Percentiles rank a stretch among this genome's conserved stretches.
Evolutionary conservation across 1,140 invertebrate genomes (phyloP).

Genomic region (Antheraea mylitta): DNA sequence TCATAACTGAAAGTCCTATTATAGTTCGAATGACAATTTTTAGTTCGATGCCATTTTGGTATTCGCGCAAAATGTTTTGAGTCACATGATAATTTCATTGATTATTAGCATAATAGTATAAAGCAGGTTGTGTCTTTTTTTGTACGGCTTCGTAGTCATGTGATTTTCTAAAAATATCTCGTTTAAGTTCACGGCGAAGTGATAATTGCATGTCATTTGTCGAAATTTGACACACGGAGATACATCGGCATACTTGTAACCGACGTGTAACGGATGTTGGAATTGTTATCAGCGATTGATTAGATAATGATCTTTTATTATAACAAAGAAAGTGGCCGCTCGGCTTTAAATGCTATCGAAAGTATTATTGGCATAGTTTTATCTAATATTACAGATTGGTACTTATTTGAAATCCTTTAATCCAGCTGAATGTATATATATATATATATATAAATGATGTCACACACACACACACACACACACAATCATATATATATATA

Average conservation of each 20-base stretch:
- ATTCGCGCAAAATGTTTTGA: background rate
- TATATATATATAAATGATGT: no score
- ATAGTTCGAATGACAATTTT: background rate
- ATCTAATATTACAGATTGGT: background rate
- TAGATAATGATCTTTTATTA: background rate
- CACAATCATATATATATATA: no score
- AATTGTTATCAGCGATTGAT: background rate
- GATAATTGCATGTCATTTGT: slow-evolving; percentile 4
- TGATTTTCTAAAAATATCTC: background rate
- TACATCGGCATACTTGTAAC: background rate
- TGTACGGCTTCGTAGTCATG: background rate
- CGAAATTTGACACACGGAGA: background rate
- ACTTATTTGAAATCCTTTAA: background rate
- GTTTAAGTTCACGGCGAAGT: background rate
- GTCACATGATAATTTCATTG: slow-evolving; percentile 13
- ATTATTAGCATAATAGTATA: slow-evolving; percentile 4
- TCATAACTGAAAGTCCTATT: background rate
- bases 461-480: no score
- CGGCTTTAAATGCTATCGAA: background rate
- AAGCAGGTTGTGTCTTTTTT: background rate
- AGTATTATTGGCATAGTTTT: background rate
- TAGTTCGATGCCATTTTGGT: background rate
- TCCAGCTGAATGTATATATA: no score
- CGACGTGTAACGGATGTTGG: background rate
- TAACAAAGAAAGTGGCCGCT: background rate